Base-by-base conservation (phyloP, 2,113 vertebrate genomes). In the Notarius lentiginosus region DNA sequence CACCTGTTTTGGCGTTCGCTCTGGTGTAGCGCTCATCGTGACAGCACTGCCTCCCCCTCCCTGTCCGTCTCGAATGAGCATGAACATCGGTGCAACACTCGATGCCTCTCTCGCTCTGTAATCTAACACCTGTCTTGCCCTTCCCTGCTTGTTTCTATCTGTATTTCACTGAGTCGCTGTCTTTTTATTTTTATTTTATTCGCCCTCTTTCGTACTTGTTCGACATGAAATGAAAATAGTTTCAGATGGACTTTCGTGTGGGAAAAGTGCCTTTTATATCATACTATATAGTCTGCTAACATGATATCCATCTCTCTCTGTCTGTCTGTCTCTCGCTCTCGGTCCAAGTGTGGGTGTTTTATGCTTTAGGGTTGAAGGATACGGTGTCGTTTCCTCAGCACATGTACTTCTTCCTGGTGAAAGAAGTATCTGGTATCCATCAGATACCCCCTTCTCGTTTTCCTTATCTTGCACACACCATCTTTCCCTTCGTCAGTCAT, bases 11-110 rank as follows among this genome's bases (percentile, higher is more conserved):
- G 95, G 91, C 4, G 90, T 92, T 89, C 91, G 95, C 91, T 93
- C 91, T 2, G 30, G 88, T 56, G 90, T 82, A 49, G 4, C 84
- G n/a, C 89, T 95, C 92, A 93, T 92, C 5, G 58, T 82, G 88
- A 51, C 79, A 76, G 88, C 18, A 72, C 86, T 83, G 79, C 88
- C 91, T 93, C 88, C 93, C 86, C 89, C 86, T 55, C 82, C 88
- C 49, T 90, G 47, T 84, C 93, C 75, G 90, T 96, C 94, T 87
- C 94, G 94, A 95, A 95, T 95, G 91, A 96, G 90, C 94, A 96
- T 95, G 92, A 96, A 96, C 95, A 96, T 96, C 89, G 87, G 88
- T 66, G 87, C 88, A 90, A 86, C 90, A 86, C 90, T 58, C 86
- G 22, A 86, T 82, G 91, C 49, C 89, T 83, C 88, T 84, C 84